Evolutionary conservation across 2,797 vertebrate genomes (phyloP), one percentile per base, ranked within the genome.

Genomic region (Taeniopygia guttata): DNA sequence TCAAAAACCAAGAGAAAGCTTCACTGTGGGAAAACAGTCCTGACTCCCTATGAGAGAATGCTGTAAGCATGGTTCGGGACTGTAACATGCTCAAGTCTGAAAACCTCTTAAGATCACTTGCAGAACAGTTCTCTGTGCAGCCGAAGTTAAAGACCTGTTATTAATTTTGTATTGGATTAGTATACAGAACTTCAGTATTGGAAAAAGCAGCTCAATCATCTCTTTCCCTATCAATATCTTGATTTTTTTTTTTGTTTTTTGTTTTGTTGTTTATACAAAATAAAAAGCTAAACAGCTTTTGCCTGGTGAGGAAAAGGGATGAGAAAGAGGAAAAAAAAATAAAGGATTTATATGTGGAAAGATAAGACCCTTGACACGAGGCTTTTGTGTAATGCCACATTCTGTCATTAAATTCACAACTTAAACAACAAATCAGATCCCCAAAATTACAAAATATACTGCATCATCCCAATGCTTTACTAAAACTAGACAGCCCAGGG

Each of bases 1-100:
- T 13, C 12, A 64, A 80, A 89, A 58, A 4, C 7, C 2, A 12
- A 72, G 23, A 68, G 23, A 38, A 81, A 36, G 1, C 1, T 9
- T 66, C 48, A 27, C 11, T 58, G 15, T 9, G 26, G 21, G 30
- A 7, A 64, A 30, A 20, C 4, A 11, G 4, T 66, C 25, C 64
- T 34, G 23, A 58, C 1, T 6, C 7, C 0, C 27, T 5, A 3
- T 7, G 13, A 17, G 49, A 13, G 17, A 75, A 48, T 15, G 78
- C 1, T 5, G 0, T 16, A 79, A 69, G 20, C 11, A 48, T 29
- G 27, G 13, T 48, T 52, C 76, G 34, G 10, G 58, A 63, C 12
- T 29, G 8, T n/a, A 74, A 77, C 9, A 36, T 0, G 1, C 18
- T 72, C 22, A 30, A 19, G 6, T 32, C 75, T 81, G 40, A 90